Base-by-base conservation (phyloP, 1,140 invertebrate species). In the Drosophila trapezifrons region DNA sequence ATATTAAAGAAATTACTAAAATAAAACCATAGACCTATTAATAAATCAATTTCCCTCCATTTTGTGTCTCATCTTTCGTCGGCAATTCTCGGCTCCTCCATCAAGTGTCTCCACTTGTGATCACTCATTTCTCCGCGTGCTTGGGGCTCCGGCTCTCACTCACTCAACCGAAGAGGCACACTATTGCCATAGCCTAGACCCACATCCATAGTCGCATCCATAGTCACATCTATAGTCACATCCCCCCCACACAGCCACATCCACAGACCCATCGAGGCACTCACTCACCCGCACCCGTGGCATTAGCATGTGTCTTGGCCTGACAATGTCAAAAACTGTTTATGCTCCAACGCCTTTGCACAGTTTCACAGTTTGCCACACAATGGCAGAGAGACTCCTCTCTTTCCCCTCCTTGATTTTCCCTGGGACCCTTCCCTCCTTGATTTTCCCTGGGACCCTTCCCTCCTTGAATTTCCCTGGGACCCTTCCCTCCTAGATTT, bases 271-370 rank as follows among this genome's bases (percentile, higher is more conserved):
- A 59, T 57, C 35, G 54, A 42, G 54, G 52, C 51, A 55, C 32
- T 55, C 52, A 55, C 20, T 55, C 52, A 42, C 17, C 25, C 25
- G 15, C 17, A 43, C 35, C 49, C 43, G 43, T 40, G 81, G 76
- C 82, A 86, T 86, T 87, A 86, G 83, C 82, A 86, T 86, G 83
- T 87, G 83, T 86, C 83, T 86, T 86, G 79, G 83, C 76, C 83
- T 70, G 79, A 79, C 83, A 87, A 79, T 87, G 79, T 87, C 83
- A 86, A 86, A 86, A 86, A 87, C 79, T 83, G 83, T 87, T 86
- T 80, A 86, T 86, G 83, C 83, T 83, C 67, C 79, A 79, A 86
- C 83, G 83, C 83, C 83, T 87, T 79, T 46, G 73, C 76, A 79
- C 83, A 87, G 83, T 82, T 82, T 73, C 78, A 82, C 79, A 79